Evolutionary conservation across 2,113 vertebrate species (phyloP).

Genomic region (Anarrhichthys ocellatus): DNA sequence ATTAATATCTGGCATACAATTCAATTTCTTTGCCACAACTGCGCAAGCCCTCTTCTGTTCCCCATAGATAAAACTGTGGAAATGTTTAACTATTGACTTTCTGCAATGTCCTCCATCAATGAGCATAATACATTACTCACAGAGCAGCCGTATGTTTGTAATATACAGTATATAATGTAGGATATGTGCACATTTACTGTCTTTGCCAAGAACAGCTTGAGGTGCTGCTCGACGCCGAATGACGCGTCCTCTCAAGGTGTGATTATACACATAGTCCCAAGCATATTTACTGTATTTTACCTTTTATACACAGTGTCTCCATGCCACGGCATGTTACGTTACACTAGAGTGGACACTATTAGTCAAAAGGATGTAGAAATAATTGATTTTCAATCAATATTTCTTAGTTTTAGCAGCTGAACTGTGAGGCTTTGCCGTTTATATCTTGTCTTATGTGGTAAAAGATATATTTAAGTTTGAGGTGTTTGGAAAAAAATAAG

Average conservation of each 20-base stretch:
- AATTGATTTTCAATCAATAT: background rate
- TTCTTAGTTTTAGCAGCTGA: background rate
- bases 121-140: background rate
- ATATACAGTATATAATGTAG: background rate
- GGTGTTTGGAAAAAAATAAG: too few species aligned
- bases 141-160: background rate
- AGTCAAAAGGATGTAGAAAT: background rate
- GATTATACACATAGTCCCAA: slow-evolving; percentile 10
- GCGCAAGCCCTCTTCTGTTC: background rate
- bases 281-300: slow-evolving; percentile 8
- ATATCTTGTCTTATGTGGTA: background rate
- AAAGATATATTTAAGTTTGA: too few species aligned
- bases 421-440: background rate
- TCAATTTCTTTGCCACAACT: background rate
- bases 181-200: background rate
- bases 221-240: background rate
- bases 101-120: background rate
- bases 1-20: background rate
- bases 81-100: background rate
- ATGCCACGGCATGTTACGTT: too few species aligned
- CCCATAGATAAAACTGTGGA: background rate
- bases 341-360: background rate
- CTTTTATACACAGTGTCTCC: background rate
- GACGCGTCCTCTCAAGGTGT: slow-evolving; percentile 21
- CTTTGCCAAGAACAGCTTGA: slow-evolving; percentile 5